These are phyloP conservation scores for Hyles lineata DNA, from an alignment of 2,888 invertebrate species.

Conservation along the genomic window DNA sequence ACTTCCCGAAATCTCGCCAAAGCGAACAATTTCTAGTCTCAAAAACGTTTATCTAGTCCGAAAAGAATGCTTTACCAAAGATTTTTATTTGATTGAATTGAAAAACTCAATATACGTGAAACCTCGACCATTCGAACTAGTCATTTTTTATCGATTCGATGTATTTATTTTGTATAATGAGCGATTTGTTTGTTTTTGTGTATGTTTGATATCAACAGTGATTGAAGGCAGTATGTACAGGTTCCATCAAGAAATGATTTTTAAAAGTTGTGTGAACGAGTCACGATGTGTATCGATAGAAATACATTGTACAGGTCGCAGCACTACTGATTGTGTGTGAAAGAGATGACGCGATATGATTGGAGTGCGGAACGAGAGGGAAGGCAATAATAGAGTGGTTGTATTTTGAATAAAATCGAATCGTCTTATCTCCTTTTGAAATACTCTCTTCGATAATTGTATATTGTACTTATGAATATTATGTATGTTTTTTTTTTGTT, in stretches of 20 bases:
- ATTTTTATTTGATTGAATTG: slow-evolving; percentile 46
- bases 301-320: background rate
- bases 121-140: slow-evolving; percentile 71
- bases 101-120: slow-evolving; percentile 33
- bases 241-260: background rate
- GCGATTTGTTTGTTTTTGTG: slow-evolving; percentile 21
- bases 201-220: background rate
- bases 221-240: background rate
- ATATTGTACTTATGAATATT: background rate
- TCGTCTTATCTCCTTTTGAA: background rate
- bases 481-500: background rate
- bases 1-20: slow-evolving; percentile 48
- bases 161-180: slow-evolving; percentile 17
- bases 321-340: slow-evolving; percentile 7
- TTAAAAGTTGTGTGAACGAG: background rate
- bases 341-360: slow-evolving; percentile 1
- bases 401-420: background rate
- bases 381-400: background rate
- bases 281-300: background rate
- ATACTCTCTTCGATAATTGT: background rate
- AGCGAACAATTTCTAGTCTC: slow-evolving; percentile 59
- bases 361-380: background rate
- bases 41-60: slow-evolving; percentile 59
- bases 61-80: slow-evolving; percentile 60
- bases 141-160: slow-evolving; percentile 52